Conservation (phyloP, 2,797 vertebrate genomes). For the Oceanodroma leucorhoa region DNA sequence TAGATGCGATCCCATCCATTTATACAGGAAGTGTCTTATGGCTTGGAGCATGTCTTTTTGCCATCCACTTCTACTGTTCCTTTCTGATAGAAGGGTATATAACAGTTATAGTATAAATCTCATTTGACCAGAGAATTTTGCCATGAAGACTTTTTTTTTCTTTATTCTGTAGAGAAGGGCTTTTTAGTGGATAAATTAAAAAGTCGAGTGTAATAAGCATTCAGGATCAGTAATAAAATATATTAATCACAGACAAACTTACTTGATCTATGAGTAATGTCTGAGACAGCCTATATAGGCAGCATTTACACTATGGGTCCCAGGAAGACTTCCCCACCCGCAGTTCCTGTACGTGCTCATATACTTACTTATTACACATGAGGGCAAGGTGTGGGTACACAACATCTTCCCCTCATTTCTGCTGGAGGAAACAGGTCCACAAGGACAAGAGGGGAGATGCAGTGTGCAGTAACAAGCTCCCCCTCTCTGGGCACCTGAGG, state of each 20-base stretch:
- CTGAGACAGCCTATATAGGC: neutral
- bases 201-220: neutral
- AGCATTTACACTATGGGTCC: neutral
- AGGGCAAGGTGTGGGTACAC: neutral
- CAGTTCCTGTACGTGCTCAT: neutral
- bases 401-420: neutral
- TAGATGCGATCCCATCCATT: neutral
- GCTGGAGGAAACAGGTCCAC: neutral
- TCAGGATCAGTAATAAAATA: neutral
- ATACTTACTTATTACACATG: neutral
- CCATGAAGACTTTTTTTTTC: neutral
- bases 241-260: neutral
- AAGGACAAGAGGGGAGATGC: neutral
- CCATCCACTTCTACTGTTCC: neutral
- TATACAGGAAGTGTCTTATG: neutral
- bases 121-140: neutral
- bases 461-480: neutral
- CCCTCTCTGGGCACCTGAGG: neutral
- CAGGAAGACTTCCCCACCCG: neutral
- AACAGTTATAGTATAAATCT: neutral
- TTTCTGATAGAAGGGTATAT: neutral
- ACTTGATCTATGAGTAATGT: neutral
- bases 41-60: neutral
- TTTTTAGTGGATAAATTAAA: neutral
- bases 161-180: neutral